Evolutionary conservation across 2,888 invertebrate species (phyloP).

Genomic region (Onchidella celtica): DNA sequence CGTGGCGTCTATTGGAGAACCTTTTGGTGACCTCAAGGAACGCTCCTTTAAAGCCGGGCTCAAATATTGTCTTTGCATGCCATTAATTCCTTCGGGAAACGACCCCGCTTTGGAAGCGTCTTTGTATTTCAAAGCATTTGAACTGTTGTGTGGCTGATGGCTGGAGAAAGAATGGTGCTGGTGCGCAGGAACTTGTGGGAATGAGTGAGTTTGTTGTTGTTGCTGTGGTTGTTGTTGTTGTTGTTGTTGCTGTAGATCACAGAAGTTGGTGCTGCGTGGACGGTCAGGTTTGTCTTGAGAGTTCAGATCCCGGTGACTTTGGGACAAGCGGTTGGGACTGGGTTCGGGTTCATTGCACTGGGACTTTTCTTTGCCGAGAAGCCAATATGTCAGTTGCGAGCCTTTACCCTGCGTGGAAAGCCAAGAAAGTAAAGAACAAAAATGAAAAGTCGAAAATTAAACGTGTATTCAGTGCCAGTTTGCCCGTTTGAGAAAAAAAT

Average conservation of each 20-base stretch:
- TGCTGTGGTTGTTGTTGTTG: not conserved
- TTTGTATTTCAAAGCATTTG: not conserved
- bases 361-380: slow-evolving; percentile 74
- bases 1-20: not conserved
- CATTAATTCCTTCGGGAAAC: slow-evolving; percentile 47
- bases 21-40: slow-evolving; percentile 3
- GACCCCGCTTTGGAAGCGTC: slow-evolving; percentile 39
- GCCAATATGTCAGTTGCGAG: slow-evolving; percentile 79
- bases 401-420: slow-evolving; percentile 81
- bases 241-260: not conserved
- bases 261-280: not conserved
- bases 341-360: slow-evolving; percentile 15
- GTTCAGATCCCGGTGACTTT: not conserved
- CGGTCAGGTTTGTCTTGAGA: not conserved
- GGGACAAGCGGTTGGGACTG: too few species aligned
- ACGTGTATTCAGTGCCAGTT: too few species aligned
- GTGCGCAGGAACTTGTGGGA: not conserved
- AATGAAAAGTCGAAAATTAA: too few species aligned
- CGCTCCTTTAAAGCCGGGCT: slow-evolving; percentile 35
- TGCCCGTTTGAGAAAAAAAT: too few species aligned
- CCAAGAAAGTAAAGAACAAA: too few species aligned
- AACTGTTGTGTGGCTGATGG: slow-evolving; percentile 12
- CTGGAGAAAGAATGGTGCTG: not conserved
- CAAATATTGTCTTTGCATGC: slow-evolving; percentile 32
- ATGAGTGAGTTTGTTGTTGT: not conserved